Evolutionary conservation across 2,797 vertebrate species (phyloP).

Genomic region (Odontamblyopus rebecca): DNA sequence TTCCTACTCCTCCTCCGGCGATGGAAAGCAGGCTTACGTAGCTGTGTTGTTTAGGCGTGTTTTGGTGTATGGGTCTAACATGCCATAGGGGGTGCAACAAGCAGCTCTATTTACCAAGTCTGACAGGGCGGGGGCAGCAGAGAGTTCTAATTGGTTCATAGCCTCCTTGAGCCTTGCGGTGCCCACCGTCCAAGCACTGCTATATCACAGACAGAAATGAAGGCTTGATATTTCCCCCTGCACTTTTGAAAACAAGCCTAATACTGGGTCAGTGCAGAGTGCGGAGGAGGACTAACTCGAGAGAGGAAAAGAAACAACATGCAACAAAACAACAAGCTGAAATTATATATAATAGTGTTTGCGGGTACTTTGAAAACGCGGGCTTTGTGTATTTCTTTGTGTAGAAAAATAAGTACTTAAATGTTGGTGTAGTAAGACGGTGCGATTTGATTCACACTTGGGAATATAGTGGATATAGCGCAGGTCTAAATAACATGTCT

Average conservation of each 20-base stretch:
- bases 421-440: background rate
- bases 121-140: conserved; percentile 57
- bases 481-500: no score
- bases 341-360: conserved; percentile 3
- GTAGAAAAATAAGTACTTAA: background rate
- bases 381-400: no score
- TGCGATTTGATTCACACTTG: background rate
- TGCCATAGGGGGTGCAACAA: conserved; percentile 39
- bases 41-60: conserved; percentile 41
- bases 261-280: conserved; percentile 25
- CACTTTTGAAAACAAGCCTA: conserved; percentile 52
- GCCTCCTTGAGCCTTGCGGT: conserved; percentile 57
- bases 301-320: conserved; percentile 28
- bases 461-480: background rate
- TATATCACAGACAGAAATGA: conserved; percentile 53
- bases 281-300: conserved; percentile 36
- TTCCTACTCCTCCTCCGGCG: conserved; percentile 26
- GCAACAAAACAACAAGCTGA: conserved; percentile 29
- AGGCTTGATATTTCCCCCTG: conserved; percentile 40
- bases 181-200: conserved; percentile 51
- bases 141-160: conserved; percentile 69
- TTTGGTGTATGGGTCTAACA: conserved; percentile 48
- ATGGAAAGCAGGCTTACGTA: conserved; percentile 33
- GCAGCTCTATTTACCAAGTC: conserved; percentile 65
- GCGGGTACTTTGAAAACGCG: no score